These are phyloP conservation scores for Chymomyza caudatula DNA, from an alignment of 2,888 invertebrate genomes.

Conservation along the genomic window DNA sequence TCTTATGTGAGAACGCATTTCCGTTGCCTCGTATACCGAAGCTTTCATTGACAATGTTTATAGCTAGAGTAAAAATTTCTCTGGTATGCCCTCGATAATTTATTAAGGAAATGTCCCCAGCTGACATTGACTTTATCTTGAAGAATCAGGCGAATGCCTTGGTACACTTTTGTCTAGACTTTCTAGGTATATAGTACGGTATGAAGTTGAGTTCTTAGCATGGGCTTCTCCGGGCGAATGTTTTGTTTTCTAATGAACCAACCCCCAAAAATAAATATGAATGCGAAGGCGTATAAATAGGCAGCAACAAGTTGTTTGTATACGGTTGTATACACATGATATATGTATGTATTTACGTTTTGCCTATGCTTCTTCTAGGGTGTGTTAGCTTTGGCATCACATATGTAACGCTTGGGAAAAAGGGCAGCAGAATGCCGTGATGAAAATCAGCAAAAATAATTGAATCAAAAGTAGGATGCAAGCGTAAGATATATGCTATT, in stretches of 20 bases:
- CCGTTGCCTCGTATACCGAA: not conserved
- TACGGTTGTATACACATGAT: constrained; percentile 16
- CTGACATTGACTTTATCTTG: not conserved
- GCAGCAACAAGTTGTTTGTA: constrained; percentile 47
- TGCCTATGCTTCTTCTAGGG: no score
- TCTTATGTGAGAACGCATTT: not conserved
- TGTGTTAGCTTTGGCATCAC: no score
- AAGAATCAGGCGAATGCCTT: not conserved
- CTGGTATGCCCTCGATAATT: not conserved
- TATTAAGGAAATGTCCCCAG: not conserved
- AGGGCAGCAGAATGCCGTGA: no score
- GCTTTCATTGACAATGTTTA: not conserved
- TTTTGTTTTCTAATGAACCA: constrained; percentile 29
- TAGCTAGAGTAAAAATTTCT: not conserved
- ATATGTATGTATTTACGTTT: constrained; percentile 10
- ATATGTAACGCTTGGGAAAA: no score
- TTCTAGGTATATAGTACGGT: not conserved
- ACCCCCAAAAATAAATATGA: constrained; percentile 20
- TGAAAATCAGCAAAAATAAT: no score
- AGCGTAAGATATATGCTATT: no score
- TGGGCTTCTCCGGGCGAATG: constrained; percentile 10
- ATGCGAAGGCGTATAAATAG: not conserved
- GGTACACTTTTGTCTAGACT: not conserved
- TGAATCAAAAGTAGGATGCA: no score
- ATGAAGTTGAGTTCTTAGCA: not conserved